A percentile compares a stretch with the other conserved stretches of the same genome.
These are phyloP conservation scores for Ciconia maguari DNA, from an alignment of 2,113 vertebrate species.

Conservation along the genomic window DNA sequence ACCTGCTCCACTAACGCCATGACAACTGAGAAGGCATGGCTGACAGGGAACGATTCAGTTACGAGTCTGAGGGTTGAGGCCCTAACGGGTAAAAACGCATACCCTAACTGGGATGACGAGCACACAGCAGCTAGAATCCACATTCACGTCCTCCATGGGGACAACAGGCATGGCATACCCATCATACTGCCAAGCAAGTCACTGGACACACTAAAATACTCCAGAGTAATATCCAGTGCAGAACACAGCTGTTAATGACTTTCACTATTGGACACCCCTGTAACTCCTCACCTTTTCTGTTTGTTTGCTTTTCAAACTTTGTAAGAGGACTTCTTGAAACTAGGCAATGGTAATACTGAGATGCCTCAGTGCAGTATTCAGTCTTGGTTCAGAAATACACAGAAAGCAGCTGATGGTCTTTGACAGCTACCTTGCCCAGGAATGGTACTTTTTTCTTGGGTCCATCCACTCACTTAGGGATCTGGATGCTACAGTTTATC, in stretches of 20 bases:
- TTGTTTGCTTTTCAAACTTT: not conserved
- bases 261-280: accelerated
- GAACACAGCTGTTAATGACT: not conserved
- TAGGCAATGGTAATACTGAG: not conserved
- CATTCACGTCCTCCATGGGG: not conserved
- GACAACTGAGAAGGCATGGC: not conserved
- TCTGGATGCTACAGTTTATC: not conserved
- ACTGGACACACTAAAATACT: not conserved
- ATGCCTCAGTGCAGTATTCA: not conserved
- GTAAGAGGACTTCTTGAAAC: not conserved
- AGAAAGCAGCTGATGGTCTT: not conserved
- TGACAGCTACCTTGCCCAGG: not conserved
- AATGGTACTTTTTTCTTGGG: not conserved
- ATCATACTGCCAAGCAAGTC: not conserved
- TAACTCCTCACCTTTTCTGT: not conserved
- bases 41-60: not conserved
- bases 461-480: not conserved
- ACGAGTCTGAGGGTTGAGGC: not conserved
- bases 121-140: not conserved
- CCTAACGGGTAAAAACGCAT: not conserved
- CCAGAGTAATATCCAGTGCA: not conserved
- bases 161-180: not conserved
- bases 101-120: accelerated
- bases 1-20: not conserved
- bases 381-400: not conserved